phyloP scores from a whole-genome alignment of 2,888 invertebrate genomes.

The Ochropacha duplaris region DNA sequence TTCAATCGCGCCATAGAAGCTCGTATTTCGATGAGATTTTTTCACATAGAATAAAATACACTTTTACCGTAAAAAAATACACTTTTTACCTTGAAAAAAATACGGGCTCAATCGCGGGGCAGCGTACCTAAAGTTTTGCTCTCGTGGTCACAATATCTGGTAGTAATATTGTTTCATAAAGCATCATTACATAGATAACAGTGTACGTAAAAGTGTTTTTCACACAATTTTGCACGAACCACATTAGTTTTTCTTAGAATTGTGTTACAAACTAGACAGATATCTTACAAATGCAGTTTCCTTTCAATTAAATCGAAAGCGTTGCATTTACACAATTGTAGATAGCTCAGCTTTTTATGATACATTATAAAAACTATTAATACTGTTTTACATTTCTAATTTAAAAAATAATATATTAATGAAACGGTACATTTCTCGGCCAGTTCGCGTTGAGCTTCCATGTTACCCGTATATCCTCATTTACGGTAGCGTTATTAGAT shows the following conservation, averaged over 20 bases:
- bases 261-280: neutral
- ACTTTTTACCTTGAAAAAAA: no score
- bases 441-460: neutral
- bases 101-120: no score
- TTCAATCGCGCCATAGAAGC: no score
- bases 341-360: neutral
- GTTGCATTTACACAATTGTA: neutral
- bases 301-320: conserved; percentile 1
- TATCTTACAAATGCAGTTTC: neutral
- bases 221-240: neutral
- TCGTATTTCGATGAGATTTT: no score
- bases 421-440: neutral
- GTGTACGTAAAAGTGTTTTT: neutral
- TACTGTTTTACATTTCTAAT: neutral
- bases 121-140: no score
- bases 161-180: no score
- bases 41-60: no score
- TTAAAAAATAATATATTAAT: neutral
- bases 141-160: no score
- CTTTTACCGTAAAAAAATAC: no score
- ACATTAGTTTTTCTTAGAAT: neutral
- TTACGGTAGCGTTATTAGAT: neutral
- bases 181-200: no score
- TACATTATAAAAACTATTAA: neutral
- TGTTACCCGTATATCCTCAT: neutral